A percentile compares a stretch with the other conserved stretches of the same genome.
phyloP scores from a whole-genome alignment of 2,113 vertebrate species.

The Petroica traversi region DNA sequence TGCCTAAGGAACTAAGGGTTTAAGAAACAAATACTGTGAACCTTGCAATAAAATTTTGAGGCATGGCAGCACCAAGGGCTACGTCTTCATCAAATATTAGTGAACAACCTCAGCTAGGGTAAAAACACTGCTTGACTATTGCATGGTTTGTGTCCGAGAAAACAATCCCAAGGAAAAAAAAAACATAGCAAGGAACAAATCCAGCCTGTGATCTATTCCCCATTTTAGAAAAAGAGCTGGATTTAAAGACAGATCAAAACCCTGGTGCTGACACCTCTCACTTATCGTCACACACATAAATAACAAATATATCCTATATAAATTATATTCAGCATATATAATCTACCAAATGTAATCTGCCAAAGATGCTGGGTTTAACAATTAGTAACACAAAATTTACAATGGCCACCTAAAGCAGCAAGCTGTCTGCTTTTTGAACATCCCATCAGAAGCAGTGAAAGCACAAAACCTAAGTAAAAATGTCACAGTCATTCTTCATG shows the following conservation, averaged over 20 bases:
- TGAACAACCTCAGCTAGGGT: neutral
- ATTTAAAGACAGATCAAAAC: neutral
- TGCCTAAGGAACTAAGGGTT: conserved; percentile 17
- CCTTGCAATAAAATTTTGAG: neutral
- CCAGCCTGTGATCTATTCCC: neutral
- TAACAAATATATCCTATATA: neutral
- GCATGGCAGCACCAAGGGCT: neutral
- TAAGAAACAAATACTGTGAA: conserved; percentile 26
- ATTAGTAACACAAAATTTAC: neutral
- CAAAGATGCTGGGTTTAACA: neutral
- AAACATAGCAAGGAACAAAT: neutral
- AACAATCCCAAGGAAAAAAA: neutral
- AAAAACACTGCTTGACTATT: neutral
- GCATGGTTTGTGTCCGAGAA: neutral
- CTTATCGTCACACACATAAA: neutral
- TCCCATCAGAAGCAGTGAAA: neutral
- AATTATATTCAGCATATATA: neutral
- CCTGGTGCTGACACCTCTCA: neutral
- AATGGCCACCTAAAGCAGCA: neutral
- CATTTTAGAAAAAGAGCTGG: neutral
- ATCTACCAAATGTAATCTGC: neutral
- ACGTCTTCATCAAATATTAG: conserved; percentile 33
- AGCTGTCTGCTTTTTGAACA: neutral
- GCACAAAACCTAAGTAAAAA: neutral
- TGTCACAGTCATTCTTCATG: neutral